Evolutionary conservation across 2,113 vertebrate species (phyloP).

Genomic region (Dendropsophus ebraccatus): DNA sequence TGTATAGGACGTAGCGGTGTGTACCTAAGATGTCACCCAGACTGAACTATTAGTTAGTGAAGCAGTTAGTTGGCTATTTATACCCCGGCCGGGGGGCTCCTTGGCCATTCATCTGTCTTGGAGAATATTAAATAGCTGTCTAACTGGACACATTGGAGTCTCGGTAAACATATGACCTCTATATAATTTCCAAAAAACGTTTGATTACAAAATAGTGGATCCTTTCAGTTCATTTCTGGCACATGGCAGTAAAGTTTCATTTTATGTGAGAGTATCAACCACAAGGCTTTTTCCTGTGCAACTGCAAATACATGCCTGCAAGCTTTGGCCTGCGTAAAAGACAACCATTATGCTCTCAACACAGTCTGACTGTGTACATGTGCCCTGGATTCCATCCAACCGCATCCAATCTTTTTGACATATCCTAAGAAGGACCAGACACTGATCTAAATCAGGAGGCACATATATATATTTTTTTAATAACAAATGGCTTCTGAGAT

Average conservation of each 20-base stretch:
- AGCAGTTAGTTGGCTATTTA: slow-evolving; percentile 74
- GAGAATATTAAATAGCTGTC: slow-evolving; percentile 57
- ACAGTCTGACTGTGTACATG: slow-evolving; percentile 72
- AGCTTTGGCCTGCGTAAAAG: slow-evolving; percentile 72
- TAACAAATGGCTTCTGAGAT: slow-evolving; percentile 30
- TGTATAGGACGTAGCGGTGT: background rate
- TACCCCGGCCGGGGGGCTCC: slow-evolving; percentile 58
- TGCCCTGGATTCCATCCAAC: slow-evolving; percentile 73
- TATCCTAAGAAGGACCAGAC: slow-evolving; percentile 69
- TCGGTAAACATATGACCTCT: slow-evolving; percentile 69
- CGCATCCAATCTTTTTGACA: slow-evolving; percentile 63
- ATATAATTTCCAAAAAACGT: slow-evolving; percentile 72
- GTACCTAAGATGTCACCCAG: slow-evolving; percentile 32
- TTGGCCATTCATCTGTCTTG: slow-evolving; percentile 64
- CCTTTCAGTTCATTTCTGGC: slow-evolving; percentile 76
- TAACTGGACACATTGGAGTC: slow-evolving; percentile 66
- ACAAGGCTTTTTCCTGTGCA: slow-evolving; percentile 70
- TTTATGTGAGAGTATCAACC: slow-evolving; percentile 71
- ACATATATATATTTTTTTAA: background rate
- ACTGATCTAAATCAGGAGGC: slow-evolving; percentile 64
- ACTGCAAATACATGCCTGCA: slow-evolving; percentile 75
- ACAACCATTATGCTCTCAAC: slow-evolving; percentile 71
- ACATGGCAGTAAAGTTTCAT: slow-evolving; percentile 68
- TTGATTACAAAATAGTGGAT: slow-evolving; percentile 78
- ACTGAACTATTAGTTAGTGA: slow-evolving; percentile 52